These are phyloP conservation scores for Rhyacophila brunnea DNA, from an alignment of 1,140 invertebrate genomes.

Conservation along the genomic window DNA sequence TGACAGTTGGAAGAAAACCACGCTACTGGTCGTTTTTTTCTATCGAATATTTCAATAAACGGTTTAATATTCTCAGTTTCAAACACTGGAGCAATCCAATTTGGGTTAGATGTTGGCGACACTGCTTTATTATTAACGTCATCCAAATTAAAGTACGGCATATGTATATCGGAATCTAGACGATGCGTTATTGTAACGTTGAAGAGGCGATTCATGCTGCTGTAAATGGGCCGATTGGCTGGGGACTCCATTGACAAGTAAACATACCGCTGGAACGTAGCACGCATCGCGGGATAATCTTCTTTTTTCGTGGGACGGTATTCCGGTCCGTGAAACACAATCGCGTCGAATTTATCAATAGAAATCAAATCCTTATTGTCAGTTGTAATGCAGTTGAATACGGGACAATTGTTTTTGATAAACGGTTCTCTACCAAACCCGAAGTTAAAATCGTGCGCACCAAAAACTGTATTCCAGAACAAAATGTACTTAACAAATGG, in stretches of 20 bases:
- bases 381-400: conserved; percentile 21
- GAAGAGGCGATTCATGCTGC: conserved; percentile 41
- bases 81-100: conserved; percentile 20
- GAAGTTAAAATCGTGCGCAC: conserved; percentile 13
- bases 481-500: conserved; percentile 28
- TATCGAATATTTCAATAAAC: conserved; percentile 10
- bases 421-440: conserved; percentile 22
- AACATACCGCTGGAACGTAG: conserved; percentile 20
- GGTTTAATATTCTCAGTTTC: background rate
- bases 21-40: conserved; percentile 50
- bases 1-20: conserved; percentile 66
- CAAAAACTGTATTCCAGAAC: conserved; percentile 25
- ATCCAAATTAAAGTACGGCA: conserved; percentile 57
- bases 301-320: conserved; percentile 29
- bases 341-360: conserved; percentile 43
- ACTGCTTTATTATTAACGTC: conserved; percentile 35
- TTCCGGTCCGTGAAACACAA: conserved; percentile 44
- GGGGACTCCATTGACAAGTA: conserved; percentile 37
- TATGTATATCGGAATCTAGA: conserved; percentile 61
- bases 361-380: conserved; percentile 13
- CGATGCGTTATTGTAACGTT: conserved; percentile 64
- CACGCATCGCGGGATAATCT: conserved; percentile 2
- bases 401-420: conserved; percentile 13
- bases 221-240: conserved; percentile 37
- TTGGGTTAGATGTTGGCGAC: conserved; percentile 30